phyloP scores from a whole-genome alignment of 2,888 invertebrate genomes.

The Esperia sulphurella region DNA sequence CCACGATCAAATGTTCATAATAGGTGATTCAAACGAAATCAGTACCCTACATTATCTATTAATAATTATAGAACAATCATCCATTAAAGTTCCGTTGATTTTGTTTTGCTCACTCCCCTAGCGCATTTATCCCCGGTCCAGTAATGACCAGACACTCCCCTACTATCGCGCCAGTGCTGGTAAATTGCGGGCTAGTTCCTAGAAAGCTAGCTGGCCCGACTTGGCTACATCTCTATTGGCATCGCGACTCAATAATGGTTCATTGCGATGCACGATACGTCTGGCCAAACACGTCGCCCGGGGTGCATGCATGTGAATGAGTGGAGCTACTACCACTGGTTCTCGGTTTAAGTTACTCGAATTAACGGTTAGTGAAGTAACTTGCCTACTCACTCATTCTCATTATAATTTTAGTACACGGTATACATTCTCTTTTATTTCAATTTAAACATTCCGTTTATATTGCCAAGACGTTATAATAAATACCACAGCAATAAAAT shows the following conservation, averaged over 20 bases:
- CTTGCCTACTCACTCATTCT: conserved; percentile 11
- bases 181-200: conserved; percentile 44
- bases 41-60: not conserved
- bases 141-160: conserved; percentile 53
- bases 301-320: conserved; percentile 55
- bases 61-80: conserved; percentile 29
- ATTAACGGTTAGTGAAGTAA: too few relatives aligned
- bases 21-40: not conserved
- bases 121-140: conserved; percentile 42
- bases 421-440: too few relatives aligned
- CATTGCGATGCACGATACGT: conserved; percentile 57
- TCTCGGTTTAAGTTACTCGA: conserved; percentile 20
- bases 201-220: conserved; percentile 6
- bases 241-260: conserved; percentile 49
- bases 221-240: conserved; percentile 54
- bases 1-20: not conserved
- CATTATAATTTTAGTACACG: not conserved
- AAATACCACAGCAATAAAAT: too few relatives aligned
- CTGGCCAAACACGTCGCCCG: conserved; percentile 42
- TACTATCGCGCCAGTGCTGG: conserved; percentile 37
- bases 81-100: conserved; percentile 23
- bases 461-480: too few relatives aligned
- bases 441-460: too few relatives aligned
- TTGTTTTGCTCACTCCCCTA: conserved; percentile 19
- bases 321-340: conserved; percentile 22